Evolutionary conservation across 37 sponge, comb jelly and placozoan genomes (phyloP), one percentile per base, ranked within the genome.

Genomic region (Crambe crambe): DNA sequence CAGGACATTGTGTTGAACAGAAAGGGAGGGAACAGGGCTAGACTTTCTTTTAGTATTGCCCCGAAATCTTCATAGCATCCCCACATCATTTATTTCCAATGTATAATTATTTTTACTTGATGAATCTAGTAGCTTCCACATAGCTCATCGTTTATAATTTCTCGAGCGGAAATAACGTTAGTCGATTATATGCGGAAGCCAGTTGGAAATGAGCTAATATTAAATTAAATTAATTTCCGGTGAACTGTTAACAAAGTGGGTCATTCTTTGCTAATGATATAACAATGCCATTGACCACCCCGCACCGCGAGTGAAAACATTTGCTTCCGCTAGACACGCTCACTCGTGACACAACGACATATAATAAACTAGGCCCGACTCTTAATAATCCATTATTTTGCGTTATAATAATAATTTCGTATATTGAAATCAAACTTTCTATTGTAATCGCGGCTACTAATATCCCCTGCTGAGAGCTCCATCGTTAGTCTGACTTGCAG

Each of bases 1-100:
- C 96, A 95, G 60, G 87, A 92, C 17, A 62, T 83, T 6, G 83
- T 95, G 1, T 62, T 95, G 54, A 95, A 95, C 58, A 58, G 83
- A 47, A 84, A 76, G 20, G 96, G 96, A 2, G 83, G 73, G 9
- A 75, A 47, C 43, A 85, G 96, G 86, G 54, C 90, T 35, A 92
- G 70, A 83, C 76, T 95, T 6, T 80, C 87, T 61, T 95, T 95
- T 75, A 58, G 56, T n/a, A 74, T 87, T 5, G 80, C 76, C 36
- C 80, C 87, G 34, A 86, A 85, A 41, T 12, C 51, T 47, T 47
- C 51, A 15, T 47, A 47, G 51, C 6, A 12, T 47, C 6, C 12
- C 12, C 6, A 6, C 12, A 47, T 47, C 51, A 15, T 15, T 47
- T 47, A 47, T 47, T n/a, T n/a, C n/a, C n/a, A n/a, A n/a, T n/a